Evolutionary conservation across 2,113 vertebrate species (phyloP).

Genomic region (Mesocricetus auratus): DNA sequence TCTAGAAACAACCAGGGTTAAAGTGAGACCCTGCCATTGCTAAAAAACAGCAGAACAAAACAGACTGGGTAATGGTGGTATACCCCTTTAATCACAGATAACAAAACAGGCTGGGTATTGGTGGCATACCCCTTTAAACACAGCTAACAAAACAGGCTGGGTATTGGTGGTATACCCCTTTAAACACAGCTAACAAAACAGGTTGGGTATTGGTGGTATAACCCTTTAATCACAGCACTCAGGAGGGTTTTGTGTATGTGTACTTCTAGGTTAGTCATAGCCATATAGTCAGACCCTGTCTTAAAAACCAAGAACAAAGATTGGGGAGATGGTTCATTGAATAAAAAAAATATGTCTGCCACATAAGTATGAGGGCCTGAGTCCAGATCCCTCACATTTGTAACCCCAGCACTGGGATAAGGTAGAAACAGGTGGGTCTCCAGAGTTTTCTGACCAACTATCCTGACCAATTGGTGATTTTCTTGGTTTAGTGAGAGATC

Average conservation of each 20-base stretch:
- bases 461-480: not conserved
- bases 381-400: not conserved
- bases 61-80: no score
- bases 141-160: no score
- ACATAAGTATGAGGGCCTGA: not conserved
- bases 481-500: not conserved
- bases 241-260: not conserved
- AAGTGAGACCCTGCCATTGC: not conserved
- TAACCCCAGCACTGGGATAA: not conserved
- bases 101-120: no score
- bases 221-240: not conserved
- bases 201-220: not conserved
- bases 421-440: not conserved
- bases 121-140: no score
- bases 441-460: not conserved
- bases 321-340: not conserved
- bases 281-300: not conserved
- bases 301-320: no score
- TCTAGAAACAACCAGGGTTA: not conserved
- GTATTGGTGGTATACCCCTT: no score
- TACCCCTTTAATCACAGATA: not conserved
- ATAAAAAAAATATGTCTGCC: not conserved
- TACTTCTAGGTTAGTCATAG: not conserved
- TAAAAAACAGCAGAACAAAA: not conserved
- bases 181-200: not conserved